Evolutionary conservation across 2,888 invertebrate genomes (phyloP), one percentile per base, ranked within the genome.

Genomic region (Orchesellides sinensis): DNA sequence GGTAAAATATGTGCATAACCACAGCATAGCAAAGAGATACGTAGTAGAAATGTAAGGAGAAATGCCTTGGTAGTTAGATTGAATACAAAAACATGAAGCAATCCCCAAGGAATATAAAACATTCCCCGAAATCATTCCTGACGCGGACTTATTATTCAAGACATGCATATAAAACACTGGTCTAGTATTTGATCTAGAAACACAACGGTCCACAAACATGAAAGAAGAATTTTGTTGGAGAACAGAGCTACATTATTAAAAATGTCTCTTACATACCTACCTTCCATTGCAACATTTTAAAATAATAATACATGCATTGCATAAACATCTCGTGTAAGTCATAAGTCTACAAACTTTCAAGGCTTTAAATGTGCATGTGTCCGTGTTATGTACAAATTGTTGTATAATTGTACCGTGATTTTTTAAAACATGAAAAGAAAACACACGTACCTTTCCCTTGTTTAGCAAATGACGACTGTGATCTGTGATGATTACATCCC

Each of bases 1-100:
- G 82, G 82, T 82, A 82, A 82, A 82, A 82, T 82, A 82, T 82
- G 82, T 82, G 75, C 82, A 82, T 82, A 82, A 69, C 74, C 80
- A 68, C 29, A 54, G 47, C 2, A 56, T 19, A 70, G 25, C 40
- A 23, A 12, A 56, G 70, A n/a, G n/a, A 32, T 47, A 27, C 23
- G 63, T 29, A 61, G 14, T 65, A 32, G 23, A 21, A 75, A 66
- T 40, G 66, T 54, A 54, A 66, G 73, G 21, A 27, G 29, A 12
- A 65, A 27, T 47, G 17, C 56, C 47, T 27, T 10, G 61, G 63
- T 32, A 45, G 47, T 59, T 12, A 49, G 61, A 68, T 59, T 78
- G 63, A 23, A 79, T 70, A 70, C 70, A 72, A 69, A n/a, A 70
- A 65, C 79, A 79, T 79, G 56, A 66, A 45, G 78, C 47, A 65